Evolutionary conservation across 2,888 invertebrate genomes (phyloP), one percentile per base, ranked within the genome.

Genomic region (Drosophila prostipennis): DNA sequence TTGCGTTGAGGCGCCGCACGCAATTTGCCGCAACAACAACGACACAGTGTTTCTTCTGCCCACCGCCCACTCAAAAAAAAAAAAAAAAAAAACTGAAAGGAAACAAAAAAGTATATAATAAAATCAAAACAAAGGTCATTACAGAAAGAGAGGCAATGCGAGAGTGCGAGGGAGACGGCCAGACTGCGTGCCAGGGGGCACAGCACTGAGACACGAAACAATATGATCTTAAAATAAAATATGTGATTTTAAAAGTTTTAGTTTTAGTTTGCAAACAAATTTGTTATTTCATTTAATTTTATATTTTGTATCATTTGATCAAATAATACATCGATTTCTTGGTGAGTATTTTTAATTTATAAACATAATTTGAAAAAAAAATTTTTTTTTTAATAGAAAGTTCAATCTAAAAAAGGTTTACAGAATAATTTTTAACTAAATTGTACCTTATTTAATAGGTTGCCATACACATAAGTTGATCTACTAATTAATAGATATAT

Each of bases 1-100:
- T 82, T 82, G 78, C 72, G 82, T 60, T 69, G 70, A 63, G 73
- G 57, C 79, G 82, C 72, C 87, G 73, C 76, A 82, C 86, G 87
- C 82, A 82, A 85, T 81, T 87, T 87, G 74, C 72, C 68, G 77
- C 75, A 82, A 75, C 70, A 69, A 58, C 80, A 78, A 58, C 23
- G 49, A 26, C 32, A 14, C 32, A 46, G 39, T 46, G 48, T 19
- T 39, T 39, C 45, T 26, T 40, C 29, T 34, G 34, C 72, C 72
- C 59, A 45, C 46, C 72, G 42, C 60, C 69, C 71, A 59, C 57
- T 67, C 16, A 39, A 42, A 39, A 53, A 32, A 39, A 42, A 10
- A 48, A 23, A 58, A 32, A 46, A 46, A 46, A 23, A 32, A 51
- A 10, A 39, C 16, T 40, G 7, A 23, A 36, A n/a, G 6, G 34